Evolutionary conservation across 1,140 invertebrate genomes (phyloP), one percentile per base, ranked within the genome.

Genomic region (Linepithema humile): DNA sequence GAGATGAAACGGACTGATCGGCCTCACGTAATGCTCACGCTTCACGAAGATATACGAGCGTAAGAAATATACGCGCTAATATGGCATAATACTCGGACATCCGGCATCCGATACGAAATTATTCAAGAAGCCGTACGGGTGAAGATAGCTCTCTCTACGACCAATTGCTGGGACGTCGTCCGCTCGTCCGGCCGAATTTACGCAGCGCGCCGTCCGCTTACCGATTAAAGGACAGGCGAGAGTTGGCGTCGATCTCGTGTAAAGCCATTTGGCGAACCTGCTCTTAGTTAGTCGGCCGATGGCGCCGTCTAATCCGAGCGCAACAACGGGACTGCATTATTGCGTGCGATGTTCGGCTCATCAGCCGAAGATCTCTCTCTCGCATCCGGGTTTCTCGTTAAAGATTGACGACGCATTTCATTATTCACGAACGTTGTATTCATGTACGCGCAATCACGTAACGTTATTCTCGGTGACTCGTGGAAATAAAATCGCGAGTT

Each of bases 271-370:
- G 62, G 26, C 64, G 48, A 43, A 69, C 32, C 62, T 23, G 75
- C 48, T 69, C n/a, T n/a, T 40, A 17, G 35, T 1, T 48, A 10
- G 35, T 32, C 45, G 29, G 29, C 26, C 35, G 64, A 23, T 9
- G 50, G 35, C 26, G 40, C 32, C 50, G 50, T 80, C 35, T 70
- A 80, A 80, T 80, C 48, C 75, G 23, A 48, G 48, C 64, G 26
- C 48, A 64, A 83, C 82, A 83, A 77, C 64, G 82, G 48, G 38
- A 35, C 35, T 69, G 75, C 48, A 80, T 80, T 80, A 70, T 80
- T 80, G 75, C 75, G 62, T 40, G n/a, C 75, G 48, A 80, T 70
- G 64, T 80, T 70, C 64, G 48, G 65, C 67, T 50, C 64, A 23
- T 50, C 17, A 45, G 23, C n/a, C 50, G 75, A 55, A 10, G 26